Base-by-base conservation (phyloP, 2,888 invertebrate species). In the Scaptomyza parva region DNA sequence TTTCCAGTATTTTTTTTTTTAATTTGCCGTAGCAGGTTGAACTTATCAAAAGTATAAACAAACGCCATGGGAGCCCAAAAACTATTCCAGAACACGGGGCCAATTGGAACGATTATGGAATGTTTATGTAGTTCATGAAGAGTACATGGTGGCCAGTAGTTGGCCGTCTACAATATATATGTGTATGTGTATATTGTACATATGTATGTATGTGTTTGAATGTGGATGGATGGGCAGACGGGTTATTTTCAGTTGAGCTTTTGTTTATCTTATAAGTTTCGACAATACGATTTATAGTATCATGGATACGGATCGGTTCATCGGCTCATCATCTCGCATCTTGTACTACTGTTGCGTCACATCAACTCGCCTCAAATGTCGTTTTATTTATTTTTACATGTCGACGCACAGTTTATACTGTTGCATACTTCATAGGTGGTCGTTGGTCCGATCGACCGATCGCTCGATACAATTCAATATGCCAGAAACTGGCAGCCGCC, bases 401-500 rank as follows among this genome's bases (percentile, higher is more conserved):
- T 87, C 79, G 51, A 44, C 52, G 30, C 60, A 64, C 51, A 86
- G 85, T 87, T 82, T 87, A 86, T 82, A 17, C 28, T 47, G 82
- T 87, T 87, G 86, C 86, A 82, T 82, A 85, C 86, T 82, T 87
- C 87, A 72, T 82, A 75, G 81, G 81, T 82, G 81, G 87, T 81
- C 45, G 28, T 8, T 28, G 9, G 12, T n/a, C 12, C 9, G 62
- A 67, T 1, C n/a, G 20, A 18, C 45, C 30, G 51, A 35, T 58
- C 57, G 51, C 37, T 60, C 59, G 48, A 57, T 48, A 68, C 70
- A 70, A 63, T 65, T 82, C 64, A 68, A 76, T 84, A 66, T 47
- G 18, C 12, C 30, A n/a, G 9, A 37, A 14, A 20, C 44, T 30
- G 55, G 17, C 65, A 43, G 14, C 22, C 47, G 37, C 35, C 37